Evolutionary conservation across 2,888 invertebrate species (phyloP), one percentile per base, ranked within the genome.

Genomic region (Anodontia alba): DNA sequence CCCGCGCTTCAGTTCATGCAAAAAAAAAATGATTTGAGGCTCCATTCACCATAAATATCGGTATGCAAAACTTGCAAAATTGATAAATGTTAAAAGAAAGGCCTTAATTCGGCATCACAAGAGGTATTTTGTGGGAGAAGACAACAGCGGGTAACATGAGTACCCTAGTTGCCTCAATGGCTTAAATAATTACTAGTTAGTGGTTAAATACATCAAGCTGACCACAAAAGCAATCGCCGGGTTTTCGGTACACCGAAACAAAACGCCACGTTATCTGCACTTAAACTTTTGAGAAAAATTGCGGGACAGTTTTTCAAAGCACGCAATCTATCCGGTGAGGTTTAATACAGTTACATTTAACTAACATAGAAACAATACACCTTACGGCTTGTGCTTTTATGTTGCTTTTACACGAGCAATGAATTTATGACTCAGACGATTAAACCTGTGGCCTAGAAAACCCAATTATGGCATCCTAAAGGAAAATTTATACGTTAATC

Each of bases 121-220:
- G 83, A 38, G 68, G 43, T 78, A 73, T 83, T 83, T 83, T 88
- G 88, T 88, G 81, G 82, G 73, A 73, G 76, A 85, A 87, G 81
- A 89, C 84, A 83, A 83, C 82, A 70, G 70, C 15, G 3, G 42
- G 86, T 84, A 83, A 86, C 74, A 54, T 66, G 86, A 87, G 85
- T 57, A 71, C 76, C 66, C 62, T 23, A 33, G 66, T 73, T 76
- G 83, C 76, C 73, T 86, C 81, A 81, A 69, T 86, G 76, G 73
- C 76, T 77, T 31, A 69, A 81, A 81, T 86, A 86, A 86, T 86
- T 83, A 81, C 78, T 76, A 51, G 81, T 80, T 86, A 79, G 77
- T 31, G 69, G 73, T 75, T 77, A 78, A 80, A 81, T 83, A 77
- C 79, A 86, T 86, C 83, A 83, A 46, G 70, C 42, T 83, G 86